These are phyloP conservation scores for Dasyurus viverrinus DNA, from an alignment of 2,113 vertebrate species.

Conservation along the genomic window DNA sequence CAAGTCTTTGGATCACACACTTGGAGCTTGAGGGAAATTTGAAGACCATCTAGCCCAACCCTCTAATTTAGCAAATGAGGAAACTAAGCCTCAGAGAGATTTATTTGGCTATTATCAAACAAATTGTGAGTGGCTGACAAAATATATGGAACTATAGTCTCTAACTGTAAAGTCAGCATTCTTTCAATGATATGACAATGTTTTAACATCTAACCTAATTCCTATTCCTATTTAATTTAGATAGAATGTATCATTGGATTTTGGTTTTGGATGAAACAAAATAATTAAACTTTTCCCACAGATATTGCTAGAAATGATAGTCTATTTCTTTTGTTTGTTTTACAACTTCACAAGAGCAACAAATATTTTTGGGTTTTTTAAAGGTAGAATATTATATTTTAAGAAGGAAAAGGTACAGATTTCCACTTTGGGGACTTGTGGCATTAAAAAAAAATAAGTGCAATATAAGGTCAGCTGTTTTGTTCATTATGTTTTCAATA, in stretches of 20 bases:
- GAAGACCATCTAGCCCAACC: not conserved
- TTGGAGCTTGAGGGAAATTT: not conserved
- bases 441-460: not conserved
- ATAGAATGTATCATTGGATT: not conserved
- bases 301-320: not conserved
- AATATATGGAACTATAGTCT: not conserved
- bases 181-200: not conserved
- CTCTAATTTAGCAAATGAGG: not conserved
- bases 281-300: not conserved
- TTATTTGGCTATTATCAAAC: not conserved
- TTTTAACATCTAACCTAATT: not conserved
- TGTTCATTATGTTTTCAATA: not conserved
- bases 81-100: not conserved
- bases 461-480: not conserved
- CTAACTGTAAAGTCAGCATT: not conserved
- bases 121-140: not conserved
- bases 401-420: not conserved
- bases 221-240: not conserved
- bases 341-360: not conserved
- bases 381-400: not conserved
- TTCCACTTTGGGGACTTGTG: not conserved
- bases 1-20: not conserved
- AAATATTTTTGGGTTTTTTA: not conserved
- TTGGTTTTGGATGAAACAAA: not conserved
- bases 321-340: not conserved